Evolutionary conservation across 2,888 invertebrate species (phyloP).

Genomic region (Biston betularia): DNA sequence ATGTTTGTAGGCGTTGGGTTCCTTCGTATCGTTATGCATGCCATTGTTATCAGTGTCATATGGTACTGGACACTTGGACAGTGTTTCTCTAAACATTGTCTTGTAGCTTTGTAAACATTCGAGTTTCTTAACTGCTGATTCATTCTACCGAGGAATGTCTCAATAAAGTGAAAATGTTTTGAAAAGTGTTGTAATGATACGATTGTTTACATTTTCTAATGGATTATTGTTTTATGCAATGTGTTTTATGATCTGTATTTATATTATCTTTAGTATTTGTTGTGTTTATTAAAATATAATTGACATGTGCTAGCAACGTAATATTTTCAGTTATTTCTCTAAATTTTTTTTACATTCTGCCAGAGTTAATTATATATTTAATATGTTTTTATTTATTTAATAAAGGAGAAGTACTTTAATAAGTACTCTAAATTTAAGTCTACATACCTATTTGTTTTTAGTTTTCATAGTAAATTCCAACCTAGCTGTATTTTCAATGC

Average conservation of each 20-base stretch:
- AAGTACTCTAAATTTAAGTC: neutral
- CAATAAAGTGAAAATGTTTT: constrained; percentile 29
- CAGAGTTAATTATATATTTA: too few relatives aligned
- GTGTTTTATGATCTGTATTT: constrained; percentile 1
- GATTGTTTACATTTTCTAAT: constrained; percentile 30
- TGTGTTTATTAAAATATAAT: neutral
- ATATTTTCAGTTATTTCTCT: constrained; percentile 1
- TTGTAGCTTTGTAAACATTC: constrained; percentile 24
- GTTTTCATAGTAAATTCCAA: neutral
- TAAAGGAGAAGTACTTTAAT: too few relatives aligned
- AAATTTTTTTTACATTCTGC: too few relatives aligned
- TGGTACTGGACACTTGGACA: constrained; percentile 6
- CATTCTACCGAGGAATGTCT: constrained; percentile 24
- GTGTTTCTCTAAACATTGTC: constrained; percentile 21
- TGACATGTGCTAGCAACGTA: neutral
- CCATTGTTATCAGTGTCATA: constrained; percentile 7
- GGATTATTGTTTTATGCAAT: constrained; percentile 16
- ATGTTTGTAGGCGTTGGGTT: neutral
- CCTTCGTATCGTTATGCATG: neutral
- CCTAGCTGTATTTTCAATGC: neutral
- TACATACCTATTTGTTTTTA: neutral
- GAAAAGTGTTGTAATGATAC: constrained; percentile 11
- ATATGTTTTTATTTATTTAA: too few relatives aligned
- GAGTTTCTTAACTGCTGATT: constrained; percentile 29
- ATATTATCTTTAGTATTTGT: neutral